Conservation (phyloP, 92 coral and sea anemone genomes). For the Zoanthus sansibaricus region DNA sequence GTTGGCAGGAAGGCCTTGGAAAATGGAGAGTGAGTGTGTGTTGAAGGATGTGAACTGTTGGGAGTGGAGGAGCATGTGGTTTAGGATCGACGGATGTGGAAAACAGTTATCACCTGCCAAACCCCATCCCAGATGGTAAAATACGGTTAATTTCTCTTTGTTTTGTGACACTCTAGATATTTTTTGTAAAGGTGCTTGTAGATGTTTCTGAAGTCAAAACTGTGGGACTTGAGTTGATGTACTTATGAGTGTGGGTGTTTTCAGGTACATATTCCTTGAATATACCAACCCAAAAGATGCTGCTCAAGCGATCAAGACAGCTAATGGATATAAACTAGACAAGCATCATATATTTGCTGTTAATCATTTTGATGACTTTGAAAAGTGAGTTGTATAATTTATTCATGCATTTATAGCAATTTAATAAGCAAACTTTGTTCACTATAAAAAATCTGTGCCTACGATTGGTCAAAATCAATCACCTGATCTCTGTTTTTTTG, state of each 20-base stretch:
- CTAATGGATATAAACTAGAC: conserved; percentile 98
- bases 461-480: no score
- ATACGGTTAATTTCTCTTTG: not conserved
- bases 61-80: no score
- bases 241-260: conserved; percentile 19
- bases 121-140: no score
- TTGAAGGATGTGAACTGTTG: no score
- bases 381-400: conserved; percentile 68
- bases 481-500: no score
- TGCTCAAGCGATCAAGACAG: conserved; percentile 94
- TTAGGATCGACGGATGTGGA: no score
- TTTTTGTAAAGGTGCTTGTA: not conserved
- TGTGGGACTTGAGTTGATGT: not conserved
- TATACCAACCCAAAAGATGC: conserved; percentile 90
- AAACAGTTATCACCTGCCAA: no score
- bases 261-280: conserved; percentile 95
- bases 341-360: conserved; percentile 99
- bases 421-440: no score
- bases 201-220: not conserved
- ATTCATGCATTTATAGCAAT: no score
- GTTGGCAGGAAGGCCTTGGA: no score
- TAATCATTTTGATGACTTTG: conserved; percentile 93
- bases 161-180: not conserved
- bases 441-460: no score
- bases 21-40: no score